Base-by-base conservation (phyloP, 2,888 invertebrate species). In the Drosophila yooni region DNA sequence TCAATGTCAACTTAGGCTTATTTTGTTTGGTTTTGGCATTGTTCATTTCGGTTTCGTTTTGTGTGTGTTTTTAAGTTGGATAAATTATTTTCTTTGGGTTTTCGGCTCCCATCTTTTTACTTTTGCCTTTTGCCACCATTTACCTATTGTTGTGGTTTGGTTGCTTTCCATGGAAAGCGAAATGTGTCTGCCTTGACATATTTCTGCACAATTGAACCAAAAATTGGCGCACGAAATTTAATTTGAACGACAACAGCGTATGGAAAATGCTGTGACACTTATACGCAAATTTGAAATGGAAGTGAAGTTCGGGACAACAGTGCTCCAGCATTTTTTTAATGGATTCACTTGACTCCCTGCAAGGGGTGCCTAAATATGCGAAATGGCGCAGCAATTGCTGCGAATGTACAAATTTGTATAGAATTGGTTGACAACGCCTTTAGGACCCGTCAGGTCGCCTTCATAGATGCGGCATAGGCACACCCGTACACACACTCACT, bases 201-300 rank as follows among this genome's bases (percentile, higher is more conserved):
- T 84, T 89, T 88, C 72, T 81, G 67, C 74, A 70, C 90, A 89
- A 85, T 89, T 89, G 88, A 73, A 54, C 69, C 46, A 60, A 75
- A 87, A 89, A 84, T 74, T 78, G 82, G 60, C 71, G 70, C 70
- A 76, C 58, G 79, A 85, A 85, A 82, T 89, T 88, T 81, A 88
- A 88, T 88, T 84, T 82, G 67, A 56, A 33, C 70, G 62, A 70
- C 52, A 76, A 48, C 25, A 8, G 34, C 48, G 31, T 21, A 29
- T 43, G 43, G 51, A 58, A 72, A 68, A 43, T 64, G 60, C 4
- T 59, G 57, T 64, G 83, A 73, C 87, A 83, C 69, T 75, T 82
- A 81, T 63, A 70, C 70, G 65, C 56, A 82, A 74, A 84, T 79
- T 85, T 77, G 70, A 76, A 83, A 74, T 73, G 59, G 58, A 83